phyloP scores from a whole-genome alignment of 2,113 vertebrate species.

The Felis chaus region DNA sequence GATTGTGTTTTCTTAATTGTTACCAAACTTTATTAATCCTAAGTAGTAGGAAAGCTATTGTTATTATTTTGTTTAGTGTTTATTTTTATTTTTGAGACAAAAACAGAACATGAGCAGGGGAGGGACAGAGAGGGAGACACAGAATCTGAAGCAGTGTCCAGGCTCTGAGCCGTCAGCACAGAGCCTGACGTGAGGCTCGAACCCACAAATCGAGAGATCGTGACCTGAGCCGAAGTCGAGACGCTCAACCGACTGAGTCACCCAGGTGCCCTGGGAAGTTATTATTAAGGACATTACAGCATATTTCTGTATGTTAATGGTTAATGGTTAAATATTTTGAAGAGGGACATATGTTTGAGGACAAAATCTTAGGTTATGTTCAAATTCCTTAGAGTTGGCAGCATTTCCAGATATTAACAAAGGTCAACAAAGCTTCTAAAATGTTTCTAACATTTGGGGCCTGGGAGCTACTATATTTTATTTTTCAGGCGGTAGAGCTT shows the following conservation, averaged over 20 bases:
- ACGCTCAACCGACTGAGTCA: no score
- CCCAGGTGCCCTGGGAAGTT: neutral
- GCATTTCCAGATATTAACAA: constrained; percentile 25
- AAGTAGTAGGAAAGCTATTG: neutral
- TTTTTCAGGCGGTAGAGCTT: neutral
- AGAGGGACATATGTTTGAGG: neutral
- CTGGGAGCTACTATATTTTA: neutral
- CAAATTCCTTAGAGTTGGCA: neutral
- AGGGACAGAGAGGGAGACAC: no score
- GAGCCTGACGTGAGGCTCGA: no score
- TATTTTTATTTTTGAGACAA: no score
- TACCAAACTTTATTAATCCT: neutral
- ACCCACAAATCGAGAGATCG: no score
- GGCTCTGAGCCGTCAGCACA: no score
- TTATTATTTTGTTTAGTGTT: neutral
- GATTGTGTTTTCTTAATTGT: neutral
- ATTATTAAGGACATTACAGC: neutral
- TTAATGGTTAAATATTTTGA: neutral
- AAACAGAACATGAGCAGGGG: no score
- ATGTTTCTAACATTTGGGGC: neutral
- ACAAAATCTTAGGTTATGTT: neutral
- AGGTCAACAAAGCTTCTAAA: neutral
- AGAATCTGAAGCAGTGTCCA: no score
- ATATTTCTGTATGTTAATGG: no score
- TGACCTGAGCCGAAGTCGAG: no score